phyloP scores from a whole-genome alignment of 2,888 invertebrate species.

The Monochamus alternatus region DNA sequence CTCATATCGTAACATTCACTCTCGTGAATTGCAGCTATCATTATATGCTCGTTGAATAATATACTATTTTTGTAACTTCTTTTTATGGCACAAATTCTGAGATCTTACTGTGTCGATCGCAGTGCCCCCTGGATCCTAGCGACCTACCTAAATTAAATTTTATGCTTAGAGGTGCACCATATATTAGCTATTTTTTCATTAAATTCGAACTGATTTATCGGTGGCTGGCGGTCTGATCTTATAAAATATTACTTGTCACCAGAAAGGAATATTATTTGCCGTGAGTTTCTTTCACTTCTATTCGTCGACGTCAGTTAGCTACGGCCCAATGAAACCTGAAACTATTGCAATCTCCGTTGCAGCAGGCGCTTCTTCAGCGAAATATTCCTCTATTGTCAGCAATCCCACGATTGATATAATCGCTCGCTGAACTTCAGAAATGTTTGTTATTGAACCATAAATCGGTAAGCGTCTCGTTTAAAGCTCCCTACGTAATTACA shows the following conservation, averaged over 20 bases:
- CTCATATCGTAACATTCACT: no score
- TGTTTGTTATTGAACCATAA: slow-evolving; percentile 20
- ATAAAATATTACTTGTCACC: slow-evolving; percentile 5
- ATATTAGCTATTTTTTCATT: neutral
- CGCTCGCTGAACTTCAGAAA: neutral
- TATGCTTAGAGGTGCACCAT: neutral
- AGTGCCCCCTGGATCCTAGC: no score
- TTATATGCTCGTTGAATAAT: no score
- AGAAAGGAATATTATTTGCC: neutral
- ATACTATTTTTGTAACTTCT: no score
- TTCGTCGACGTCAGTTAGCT: slow-evolving; percentile 18
- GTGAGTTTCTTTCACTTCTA: slow-evolving; percentile 16
- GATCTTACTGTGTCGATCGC: no score
- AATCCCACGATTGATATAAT: slow-evolving; percentile 17
- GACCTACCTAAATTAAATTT: no score
- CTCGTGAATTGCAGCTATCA: no score
- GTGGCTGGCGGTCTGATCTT: neutral
- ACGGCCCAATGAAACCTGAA: slow-evolving; percentile 8
- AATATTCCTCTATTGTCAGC: slow-evolving; percentile 28
- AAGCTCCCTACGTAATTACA: neutral
- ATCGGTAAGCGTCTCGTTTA: neutral
- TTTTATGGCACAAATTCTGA: no score
- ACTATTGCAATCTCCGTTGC: slow-evolving; percentile 21
- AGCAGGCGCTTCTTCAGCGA: slow-evolving; percentile 20
- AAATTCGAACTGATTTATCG: neutral